Evolutionary conservation across 2,113 vertebrate genomes (phyloP).

Genomic region (Apaloderma vittatum): DNA sequence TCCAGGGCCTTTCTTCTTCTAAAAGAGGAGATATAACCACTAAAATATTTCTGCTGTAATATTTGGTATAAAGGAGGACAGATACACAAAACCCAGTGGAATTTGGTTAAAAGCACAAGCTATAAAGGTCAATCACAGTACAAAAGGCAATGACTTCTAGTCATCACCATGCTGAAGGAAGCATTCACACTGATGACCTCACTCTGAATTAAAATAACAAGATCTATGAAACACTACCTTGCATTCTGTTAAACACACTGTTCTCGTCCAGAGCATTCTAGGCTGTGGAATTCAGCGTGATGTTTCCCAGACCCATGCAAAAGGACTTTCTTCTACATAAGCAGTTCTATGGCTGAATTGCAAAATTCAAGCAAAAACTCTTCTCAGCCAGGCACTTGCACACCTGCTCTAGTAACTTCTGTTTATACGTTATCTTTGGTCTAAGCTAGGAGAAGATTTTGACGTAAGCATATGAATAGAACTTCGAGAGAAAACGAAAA

Average conservation of each 20-base stretch:
- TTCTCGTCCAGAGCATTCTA: constrained; percentile 7
- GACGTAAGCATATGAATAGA: neutral
- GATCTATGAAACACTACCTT: constrained; percentile 25
- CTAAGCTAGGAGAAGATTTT: neutral
- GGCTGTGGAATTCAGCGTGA: neutral
- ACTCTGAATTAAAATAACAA: constrained; percentile 28
- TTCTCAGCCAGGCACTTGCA: neutral
- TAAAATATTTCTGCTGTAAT: neutral
- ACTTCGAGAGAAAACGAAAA: neutral
- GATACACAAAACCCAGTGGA: neutral
- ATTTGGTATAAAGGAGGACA: neutral
- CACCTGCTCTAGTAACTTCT: neutral
- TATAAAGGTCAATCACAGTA: neutral
- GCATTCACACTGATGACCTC: neutral
- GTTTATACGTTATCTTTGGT: neutral
- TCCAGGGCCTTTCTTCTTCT: constrained; percentile 3
- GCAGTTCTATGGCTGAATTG: neutral
- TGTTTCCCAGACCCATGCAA: constrained; percentile 7
- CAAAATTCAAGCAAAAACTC: neutral
- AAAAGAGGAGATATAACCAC: neutral
- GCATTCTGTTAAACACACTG: neutral
- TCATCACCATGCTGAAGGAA: neutral
- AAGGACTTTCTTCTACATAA: neutral
- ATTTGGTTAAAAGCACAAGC: constrained; percentile 11
- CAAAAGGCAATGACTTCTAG: neutral